phyloP scores from a whole-genome alignment of 2,797 vertebrate genomes.

The Poeciliopsis gracilis region DNA sequence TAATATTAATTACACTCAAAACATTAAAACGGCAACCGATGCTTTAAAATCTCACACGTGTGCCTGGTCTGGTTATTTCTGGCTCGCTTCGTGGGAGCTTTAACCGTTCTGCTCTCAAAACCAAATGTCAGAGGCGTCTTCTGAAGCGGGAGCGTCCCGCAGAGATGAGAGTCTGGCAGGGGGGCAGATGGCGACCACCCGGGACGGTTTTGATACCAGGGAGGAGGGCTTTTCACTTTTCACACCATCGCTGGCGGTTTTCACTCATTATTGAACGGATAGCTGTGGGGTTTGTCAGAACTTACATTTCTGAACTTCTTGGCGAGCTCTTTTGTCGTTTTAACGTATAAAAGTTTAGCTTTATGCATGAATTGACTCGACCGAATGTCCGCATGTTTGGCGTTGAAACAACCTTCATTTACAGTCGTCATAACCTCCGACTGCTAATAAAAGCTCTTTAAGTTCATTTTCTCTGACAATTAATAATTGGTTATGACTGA shows the following conservation, averaged over 20 bases:
- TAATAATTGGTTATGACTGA: too few relatives aligned
- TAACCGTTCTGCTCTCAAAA: conserved; percentile 16
- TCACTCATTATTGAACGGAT: neutral
- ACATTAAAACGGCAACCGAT: conserved; percentile 60
- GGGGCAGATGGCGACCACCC: conserved; percentile 25
- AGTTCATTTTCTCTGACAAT: neutral
- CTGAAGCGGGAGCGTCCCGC: conserved; percentile 40
- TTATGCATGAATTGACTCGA: neutral
- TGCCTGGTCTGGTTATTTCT: conserved; percentile 38
- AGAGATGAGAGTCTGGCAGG: conserved; percentile 53
- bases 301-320: neutral
- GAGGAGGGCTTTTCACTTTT: conserved; percentile 8
- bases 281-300: conserved; percentile 2
- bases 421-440: neutral
- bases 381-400: neutral
- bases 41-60: conserved; percentile 29
- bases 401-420: neutral
- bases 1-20: conserved; percentile 60
- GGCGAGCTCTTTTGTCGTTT: neutral
- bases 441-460: neutral
- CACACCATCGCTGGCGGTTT: neutral
- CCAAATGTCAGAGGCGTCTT: conserved; percentile 39
- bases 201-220: conserved; percentile 20
- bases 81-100: conserved; percentile 8
- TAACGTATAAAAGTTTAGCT: neutral